Evolutionary conservation across 2,888 invertebrate genomes (phyloP).

Genomic region (Sisyra terminalis): DNA sequence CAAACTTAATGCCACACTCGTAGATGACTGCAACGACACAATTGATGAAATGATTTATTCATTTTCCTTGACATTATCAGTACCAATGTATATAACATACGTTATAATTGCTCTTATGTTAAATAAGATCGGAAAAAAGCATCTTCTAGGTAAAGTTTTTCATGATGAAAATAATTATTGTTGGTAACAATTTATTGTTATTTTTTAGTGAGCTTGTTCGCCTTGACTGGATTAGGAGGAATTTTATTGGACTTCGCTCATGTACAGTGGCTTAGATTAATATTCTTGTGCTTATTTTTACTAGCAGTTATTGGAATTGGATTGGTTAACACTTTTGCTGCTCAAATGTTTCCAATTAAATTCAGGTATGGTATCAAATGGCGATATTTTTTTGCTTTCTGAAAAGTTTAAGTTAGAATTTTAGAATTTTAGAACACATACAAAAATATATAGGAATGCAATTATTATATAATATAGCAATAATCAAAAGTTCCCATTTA

Average conservation of each 20-base stretch:
- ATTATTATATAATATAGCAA: too few relatives aligned
- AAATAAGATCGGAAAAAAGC: constrained; percentile 37
- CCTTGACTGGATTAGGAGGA: constrained; percentile 19
- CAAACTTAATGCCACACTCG: neutral
- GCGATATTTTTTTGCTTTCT: too few relatives aligned
- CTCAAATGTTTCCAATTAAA: constrained; percentile 26
- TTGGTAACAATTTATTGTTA: neutral
- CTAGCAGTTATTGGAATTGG: constrained; percentile 21
- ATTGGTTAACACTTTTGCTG: constrained; percentile 23
- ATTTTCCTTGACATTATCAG: constrained; percentile 20
- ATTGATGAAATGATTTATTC: constrained; percentile 23
- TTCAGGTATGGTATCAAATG: constrained; percentile 4
- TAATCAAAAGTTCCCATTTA: too few relatives aligned
- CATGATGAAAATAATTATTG: neutral
- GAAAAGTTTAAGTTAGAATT: too few relatives aligned
- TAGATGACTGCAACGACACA: constrained; percentile 17
- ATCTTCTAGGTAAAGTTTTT: constrained; percentile 27
- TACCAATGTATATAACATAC: constrained; percentile 19
- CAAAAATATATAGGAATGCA: too few relatives aligned
- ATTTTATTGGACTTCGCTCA: constrained; percentile 17
- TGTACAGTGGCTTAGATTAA: constrained; percentile 14
- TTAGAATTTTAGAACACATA: too few relatives aligned
- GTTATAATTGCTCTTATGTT: constrained; percentile 24
- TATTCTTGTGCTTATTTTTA: constrained; percentile 21
- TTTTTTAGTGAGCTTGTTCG: constrained; percentile 13